Conservation (phyloP, 2,888 invertebrate species). For the Andrena chrysosceles region DNA sequence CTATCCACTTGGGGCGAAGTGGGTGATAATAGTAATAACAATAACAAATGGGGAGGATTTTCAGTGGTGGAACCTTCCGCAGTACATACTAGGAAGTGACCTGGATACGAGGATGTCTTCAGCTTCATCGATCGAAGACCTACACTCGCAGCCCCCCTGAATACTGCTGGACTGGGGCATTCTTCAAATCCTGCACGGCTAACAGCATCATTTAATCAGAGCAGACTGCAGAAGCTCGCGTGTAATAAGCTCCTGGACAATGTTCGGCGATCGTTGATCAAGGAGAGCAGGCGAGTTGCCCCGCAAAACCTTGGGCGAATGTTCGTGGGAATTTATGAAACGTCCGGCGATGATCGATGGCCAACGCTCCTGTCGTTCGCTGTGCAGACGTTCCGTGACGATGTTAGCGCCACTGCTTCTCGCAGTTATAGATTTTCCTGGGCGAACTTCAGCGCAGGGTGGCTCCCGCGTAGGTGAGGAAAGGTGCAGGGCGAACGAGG, state of each 20-base stretch:
- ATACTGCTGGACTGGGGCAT: background rate
- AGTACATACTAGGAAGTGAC: background rate
- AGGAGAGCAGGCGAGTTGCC: conserved; percentile 1
- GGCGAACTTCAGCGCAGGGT: background rate
- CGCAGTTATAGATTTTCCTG: conserved; percentile 32
- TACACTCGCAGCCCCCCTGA: background rate
- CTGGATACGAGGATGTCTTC: conserved; percentile 4
- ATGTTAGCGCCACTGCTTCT: background rate
- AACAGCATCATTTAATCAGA: conserved; percentile 29
- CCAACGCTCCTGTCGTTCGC: conserved; percentile 7
- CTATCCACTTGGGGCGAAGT: background rate
- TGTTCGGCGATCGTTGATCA: background rate
- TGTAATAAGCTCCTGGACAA: background rate
- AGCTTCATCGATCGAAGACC: conserved; percentile 17
- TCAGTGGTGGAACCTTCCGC: background rate
- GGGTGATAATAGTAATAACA: too few relatives aligned
- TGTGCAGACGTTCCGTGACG: conserved; percentile 2
- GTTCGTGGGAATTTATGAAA: conserved; percentile 24
- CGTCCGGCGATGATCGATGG: conserved; percentile 27
- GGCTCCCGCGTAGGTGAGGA: conserved; percentile 8
- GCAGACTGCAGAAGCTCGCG: background rate
- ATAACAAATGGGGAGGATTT: too few relatives aligned
- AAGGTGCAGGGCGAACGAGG: conserved; percentile 1
- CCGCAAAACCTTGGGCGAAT: background rate
- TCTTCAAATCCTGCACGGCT: background rate